Conservation (phyloP, 2,797 vertebrate genomes). For the Myiotriccus ornatus region DNA sequence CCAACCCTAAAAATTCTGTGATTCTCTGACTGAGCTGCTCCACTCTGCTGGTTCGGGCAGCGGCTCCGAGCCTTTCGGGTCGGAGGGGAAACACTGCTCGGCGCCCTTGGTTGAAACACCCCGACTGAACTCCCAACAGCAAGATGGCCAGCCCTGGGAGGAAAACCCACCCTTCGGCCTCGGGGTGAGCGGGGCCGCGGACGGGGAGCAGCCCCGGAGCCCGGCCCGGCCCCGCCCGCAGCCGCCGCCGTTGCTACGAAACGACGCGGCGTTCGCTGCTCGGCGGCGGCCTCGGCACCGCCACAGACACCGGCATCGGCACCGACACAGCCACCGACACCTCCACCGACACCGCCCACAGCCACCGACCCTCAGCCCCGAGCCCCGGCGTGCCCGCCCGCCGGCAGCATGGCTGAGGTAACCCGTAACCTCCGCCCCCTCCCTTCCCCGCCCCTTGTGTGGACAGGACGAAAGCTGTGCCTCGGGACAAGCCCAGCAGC, state of each 20-base stretch:
- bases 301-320: no score
- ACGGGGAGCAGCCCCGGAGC: no score
- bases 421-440: neutral
- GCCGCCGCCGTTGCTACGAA: neutral
- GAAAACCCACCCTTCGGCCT: neutral
- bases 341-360: rapidly evolving
- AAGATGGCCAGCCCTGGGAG: neutral
- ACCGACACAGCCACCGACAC: rapidly evolving
- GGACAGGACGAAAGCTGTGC: neutral
- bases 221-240: neutral
- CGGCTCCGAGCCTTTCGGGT: neutral
- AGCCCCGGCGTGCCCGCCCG: neutral
- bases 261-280: neutral
- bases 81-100: rapidly evolving
- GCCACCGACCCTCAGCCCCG: neutral
- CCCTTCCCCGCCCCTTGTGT: neutral
- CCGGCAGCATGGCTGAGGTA: slow-evolving; percentile 52
- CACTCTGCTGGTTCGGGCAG: neutral
- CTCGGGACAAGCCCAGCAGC: rapidly evolving
- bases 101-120: neutral
- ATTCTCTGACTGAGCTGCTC: neutral
- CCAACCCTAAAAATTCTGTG: rapidly evolving
- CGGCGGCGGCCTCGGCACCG: neutral
- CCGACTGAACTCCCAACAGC: neutral
- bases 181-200: rapidly evolving